Percentiles rank a stretch among this genome's conserved stretches.
phyloP scores from a whole-genome alignment of 1,140 invertebrate genomes.

The Pseudomyrmex cubaensis region DNA sequence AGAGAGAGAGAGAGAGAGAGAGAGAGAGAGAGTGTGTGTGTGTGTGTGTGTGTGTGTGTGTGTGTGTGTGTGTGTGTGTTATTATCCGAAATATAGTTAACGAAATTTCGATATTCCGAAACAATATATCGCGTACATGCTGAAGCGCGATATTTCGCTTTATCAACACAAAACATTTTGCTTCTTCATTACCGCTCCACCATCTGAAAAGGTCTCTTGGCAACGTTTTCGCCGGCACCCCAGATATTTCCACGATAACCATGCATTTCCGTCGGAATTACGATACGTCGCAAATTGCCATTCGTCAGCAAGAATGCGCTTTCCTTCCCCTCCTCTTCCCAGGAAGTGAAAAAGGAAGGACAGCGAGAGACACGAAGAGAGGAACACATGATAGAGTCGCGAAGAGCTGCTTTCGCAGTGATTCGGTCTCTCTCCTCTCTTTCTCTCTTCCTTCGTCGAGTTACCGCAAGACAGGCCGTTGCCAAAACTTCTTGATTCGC shows the following conservation, averaged over 20 bases:
- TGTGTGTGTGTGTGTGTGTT: no score
- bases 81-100: not conserved
- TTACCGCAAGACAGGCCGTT: conserved; percentile 56
- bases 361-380: conserved; percentile 16
- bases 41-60: no score
- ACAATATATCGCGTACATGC: not conserved
- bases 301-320: conserved; percentile 49
- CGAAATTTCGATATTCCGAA: not conserved
- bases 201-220: conserved; percentile 37
- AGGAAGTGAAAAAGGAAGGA: not conserved
- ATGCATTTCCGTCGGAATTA: conserved; percentile 52
- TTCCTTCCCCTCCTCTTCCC: conserved; percentile 18
- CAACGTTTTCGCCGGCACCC: conserved; percentile 45
- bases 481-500: conserved; percentile 67
- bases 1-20: no score
- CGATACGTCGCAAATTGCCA: conserved; percentile 53
- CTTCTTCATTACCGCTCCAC: conserved; percentile 42
- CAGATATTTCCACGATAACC: conserved; percentile 52
- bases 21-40: no score
- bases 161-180: conserved; percentile 40
- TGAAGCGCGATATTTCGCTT: conserved; percentile 48
- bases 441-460: conserved; percentile 17
- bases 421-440: not conserved
- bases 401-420: conserved; percentile 25
- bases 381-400: not conserved